Percentiles rank a stretch among this genome's conserved stretches.
Conservation (phyloP, 1,140 invertebrate species). For the Drosophila navojoa region DNA sequence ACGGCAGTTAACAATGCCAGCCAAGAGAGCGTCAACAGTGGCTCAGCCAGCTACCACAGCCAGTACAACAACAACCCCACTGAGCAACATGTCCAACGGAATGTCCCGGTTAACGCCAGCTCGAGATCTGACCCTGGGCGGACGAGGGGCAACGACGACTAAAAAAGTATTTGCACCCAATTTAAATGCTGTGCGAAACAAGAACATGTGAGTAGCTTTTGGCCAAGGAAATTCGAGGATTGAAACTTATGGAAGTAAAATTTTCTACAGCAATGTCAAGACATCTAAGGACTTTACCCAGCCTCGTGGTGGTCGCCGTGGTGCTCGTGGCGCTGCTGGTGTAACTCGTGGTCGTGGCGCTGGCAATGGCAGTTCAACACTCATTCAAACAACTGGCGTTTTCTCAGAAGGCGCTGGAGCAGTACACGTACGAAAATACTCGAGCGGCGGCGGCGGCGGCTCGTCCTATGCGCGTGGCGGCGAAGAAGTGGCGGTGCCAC, state of each 20-base stretch:
- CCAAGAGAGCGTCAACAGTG: slow-evolving; percentile 49
- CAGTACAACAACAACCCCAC: slow-evolving; percentile 19
- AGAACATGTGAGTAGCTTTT: slow-evolving; percentile 69
- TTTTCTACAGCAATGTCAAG: slow-evolving; percentile 65
- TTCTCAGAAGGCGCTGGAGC: slow-evolving; percentile 80
- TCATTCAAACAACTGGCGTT: slow-evolving; percentile 77
- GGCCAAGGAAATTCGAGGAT: neutral
- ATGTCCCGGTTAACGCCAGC: slow-evolving; percentile 83
- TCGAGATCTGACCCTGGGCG: slow-evolving; percentile 85
- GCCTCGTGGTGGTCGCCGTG: slow-evolving; percentile 46
- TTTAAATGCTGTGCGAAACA: slow-evolving; percentile 79
- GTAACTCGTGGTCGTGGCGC: slow-evolving; percentile 51
- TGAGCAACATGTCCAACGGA: slow-evolving; percentile 49
- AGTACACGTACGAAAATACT: slow-evolving; percentile 55
- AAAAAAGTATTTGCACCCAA: slow-evolving; percentile 81
- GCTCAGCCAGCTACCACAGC: slow-evolving; percentile 25
- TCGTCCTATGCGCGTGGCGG: slow-evolving; percentile 45
- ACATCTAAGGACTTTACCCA: slow-evolving; percentile 78
- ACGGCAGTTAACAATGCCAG: slow-evolving; percentile 51
- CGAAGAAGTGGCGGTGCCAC: slow-evolving; percentile 57
- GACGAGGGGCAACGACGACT: slow-evolving; percentile 51
- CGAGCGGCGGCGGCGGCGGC: slow-evolving; percentile 19
- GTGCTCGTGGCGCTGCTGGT: slow-evolving; percentile 52
- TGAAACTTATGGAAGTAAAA: neutral
- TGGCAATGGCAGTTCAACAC: slow-evolving; percentile 55